These are phyloP conservation scores for Phyto melanocephala DNA, from an alignment of 2,888 invertebrate genomes.

Conservation along the genomic window DNA sequence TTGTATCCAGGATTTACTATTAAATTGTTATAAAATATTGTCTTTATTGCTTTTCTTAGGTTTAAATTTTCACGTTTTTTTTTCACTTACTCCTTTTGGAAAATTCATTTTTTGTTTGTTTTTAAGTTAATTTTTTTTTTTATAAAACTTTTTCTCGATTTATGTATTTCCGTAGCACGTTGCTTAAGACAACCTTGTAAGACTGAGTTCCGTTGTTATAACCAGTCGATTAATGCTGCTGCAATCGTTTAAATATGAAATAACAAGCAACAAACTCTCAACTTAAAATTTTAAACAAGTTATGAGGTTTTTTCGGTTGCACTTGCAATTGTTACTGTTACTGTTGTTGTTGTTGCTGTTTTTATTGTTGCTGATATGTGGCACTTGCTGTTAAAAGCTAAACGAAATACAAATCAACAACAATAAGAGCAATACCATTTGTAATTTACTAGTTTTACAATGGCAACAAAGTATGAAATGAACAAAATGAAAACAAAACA, in stretches of 20 bases:
- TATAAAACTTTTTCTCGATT: not conserved
- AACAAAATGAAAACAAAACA: not conserved
- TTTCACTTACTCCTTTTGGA: slow-evolving; percentile 73
- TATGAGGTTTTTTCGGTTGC: slow-evolving; percentile 31
- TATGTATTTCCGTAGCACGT: slow-evolving; percentile 36
- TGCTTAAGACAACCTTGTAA: slow-evolving; percentile 51
- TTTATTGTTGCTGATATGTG: not conserved
- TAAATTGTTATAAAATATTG: too few species aligned
- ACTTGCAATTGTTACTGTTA: slow-evolving; percentile 8
- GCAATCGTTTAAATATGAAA: slow-evolving; percentile 61
- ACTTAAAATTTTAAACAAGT: slow-evolving; percentile 49
- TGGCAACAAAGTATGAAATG: not conserved
- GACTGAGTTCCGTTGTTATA: slow-evolving; percentile 56
- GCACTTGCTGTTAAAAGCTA: slow-evolving; percentile 4
- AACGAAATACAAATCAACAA: slow-evolving; percentile 4
- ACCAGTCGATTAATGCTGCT: slow-evolving; percentile 37
- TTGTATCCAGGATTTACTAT: too few species aligned
- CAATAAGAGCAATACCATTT: not conserved
- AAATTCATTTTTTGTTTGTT: slow-evolving; percentile 68
- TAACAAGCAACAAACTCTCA: slow-evolving; percentile 24
- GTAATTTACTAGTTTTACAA: slow-evolving; percentile 40
- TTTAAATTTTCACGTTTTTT: too few species aligned
- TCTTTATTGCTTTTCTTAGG: too few species aligned
- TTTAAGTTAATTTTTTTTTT: not conserved
- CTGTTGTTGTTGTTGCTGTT: slow-evolving; percentile 1